phyloP scores from a whole-genome alignment of 2,113 vertebrate species.

The Octodon degus region DNA sequence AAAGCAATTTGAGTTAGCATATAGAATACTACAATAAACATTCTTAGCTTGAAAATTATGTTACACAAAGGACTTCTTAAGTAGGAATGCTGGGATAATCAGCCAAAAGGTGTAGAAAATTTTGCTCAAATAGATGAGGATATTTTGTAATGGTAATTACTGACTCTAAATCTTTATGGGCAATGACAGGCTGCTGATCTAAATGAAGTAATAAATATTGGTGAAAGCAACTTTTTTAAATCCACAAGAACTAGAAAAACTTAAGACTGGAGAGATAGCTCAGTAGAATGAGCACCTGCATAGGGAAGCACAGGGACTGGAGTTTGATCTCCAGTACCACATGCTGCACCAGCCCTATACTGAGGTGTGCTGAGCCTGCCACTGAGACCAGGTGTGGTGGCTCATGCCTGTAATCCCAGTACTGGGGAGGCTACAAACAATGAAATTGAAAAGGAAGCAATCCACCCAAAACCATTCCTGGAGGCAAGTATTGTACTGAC shows the following conservation, averaged over 20 bases:
- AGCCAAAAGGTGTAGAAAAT: neutral
- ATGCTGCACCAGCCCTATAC: too few relatives aligned
- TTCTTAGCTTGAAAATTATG: slow-evolving; percentile 33
- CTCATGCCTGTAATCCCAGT: too few relatives aligned
- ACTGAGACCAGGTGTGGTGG: too few relatives aligned
- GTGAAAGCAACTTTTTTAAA: slow-evolving; percentile 6
- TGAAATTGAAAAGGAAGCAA: too few relatives aligned
- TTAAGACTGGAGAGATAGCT: too few relatives aligned
- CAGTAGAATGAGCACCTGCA: too few relatives aligned
- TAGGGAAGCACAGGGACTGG: too few relatives aligned
- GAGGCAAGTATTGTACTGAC: too few relatives aligned
- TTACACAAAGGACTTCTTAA: neutral
- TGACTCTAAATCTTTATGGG: neutral
- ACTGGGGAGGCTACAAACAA: too few relatives aligned
- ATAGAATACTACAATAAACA: slow-evolving; percentile 3
- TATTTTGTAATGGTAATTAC: neutral
- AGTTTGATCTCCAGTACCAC: too few relatives aligned
- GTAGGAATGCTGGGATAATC: neutral
- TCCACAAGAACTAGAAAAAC: neutral
- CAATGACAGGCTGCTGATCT: neutral
- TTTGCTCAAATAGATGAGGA: neutral
- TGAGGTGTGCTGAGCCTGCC: too few relatives aligned
- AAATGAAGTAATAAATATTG: neutral
- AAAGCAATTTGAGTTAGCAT: neutral
- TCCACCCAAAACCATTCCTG: too few relatives aligned